Conservation (phyloP, 23 tunicate genomes). For the Ascidia mentula region DNA sequence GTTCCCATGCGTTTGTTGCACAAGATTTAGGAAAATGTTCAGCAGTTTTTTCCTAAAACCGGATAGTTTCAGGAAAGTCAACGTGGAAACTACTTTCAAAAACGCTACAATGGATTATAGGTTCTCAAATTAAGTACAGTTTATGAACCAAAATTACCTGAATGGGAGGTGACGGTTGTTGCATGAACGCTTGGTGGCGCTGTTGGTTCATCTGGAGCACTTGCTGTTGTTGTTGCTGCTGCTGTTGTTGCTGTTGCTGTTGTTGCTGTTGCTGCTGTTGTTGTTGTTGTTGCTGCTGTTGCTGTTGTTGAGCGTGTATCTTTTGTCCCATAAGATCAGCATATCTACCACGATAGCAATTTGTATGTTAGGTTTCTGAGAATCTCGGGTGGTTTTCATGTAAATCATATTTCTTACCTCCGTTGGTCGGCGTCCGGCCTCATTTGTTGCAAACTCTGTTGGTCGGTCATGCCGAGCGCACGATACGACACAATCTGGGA, state of each 20-base stretch:
- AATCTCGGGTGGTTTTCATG: no score
- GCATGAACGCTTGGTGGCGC: neutral
- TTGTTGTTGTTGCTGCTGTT: neutral
- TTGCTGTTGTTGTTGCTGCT: slow-evolving; percentile 10
- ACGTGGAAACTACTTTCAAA: no score
- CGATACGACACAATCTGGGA: slow-evolving; percentile 31
- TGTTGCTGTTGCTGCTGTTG: slow-evolving; percentile 18
- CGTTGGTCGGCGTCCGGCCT: slow-evolving; percentile 27
- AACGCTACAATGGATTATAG: neutral
- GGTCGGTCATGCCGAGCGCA: slow-evolving; percentile 23
- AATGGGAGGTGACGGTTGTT: slow-evolving; percentile 9
- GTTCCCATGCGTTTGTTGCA: no score
- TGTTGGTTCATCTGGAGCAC: neutral
- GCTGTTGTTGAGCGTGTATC: neutral
- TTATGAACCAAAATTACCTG: neutral
- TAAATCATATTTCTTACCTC: slow-evolving; percentile 14
- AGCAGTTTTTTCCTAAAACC: no score
- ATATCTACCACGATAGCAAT: neutral
- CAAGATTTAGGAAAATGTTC: no score
- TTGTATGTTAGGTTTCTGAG: neutral
- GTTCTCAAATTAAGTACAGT: neutral
- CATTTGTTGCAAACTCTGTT: slow-evolving; percentile 3
- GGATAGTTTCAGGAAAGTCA: no score
- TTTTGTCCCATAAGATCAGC: neutral
- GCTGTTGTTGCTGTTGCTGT: slow-evolving; percentile 7